Conservation (phyloP, 2,888 invertebrate species). For the Gryllus longicercus region DNA sequence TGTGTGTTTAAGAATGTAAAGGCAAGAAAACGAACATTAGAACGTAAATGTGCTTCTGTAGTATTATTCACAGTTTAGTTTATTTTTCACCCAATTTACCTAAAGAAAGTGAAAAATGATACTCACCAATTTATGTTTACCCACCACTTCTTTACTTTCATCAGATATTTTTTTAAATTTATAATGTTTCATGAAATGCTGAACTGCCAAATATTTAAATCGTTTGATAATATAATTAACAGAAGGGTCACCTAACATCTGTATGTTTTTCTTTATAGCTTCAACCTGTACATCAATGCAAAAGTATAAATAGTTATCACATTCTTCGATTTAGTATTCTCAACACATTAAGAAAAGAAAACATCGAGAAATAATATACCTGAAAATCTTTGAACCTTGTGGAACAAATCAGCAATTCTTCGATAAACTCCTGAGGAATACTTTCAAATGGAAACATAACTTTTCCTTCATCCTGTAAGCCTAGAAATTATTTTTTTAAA, state of each 20-base stretch:
- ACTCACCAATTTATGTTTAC: constrained; percentile 29
- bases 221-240: constrained; percentile 45
- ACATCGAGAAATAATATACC: constrained; percentile 35
- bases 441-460: constrained; percentile 57
- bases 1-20: too few relatives aligned
- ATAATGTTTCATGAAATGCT: constrained; percentile 59
- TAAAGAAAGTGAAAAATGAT: too few relatives aligned
- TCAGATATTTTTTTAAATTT: constrained; percentile 53
- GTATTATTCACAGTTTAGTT: too few relatives aligned
- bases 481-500: background rate
- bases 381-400: constrained; percentile 65
- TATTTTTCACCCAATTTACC: too few relatives aligned
- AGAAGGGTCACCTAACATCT: background rate
- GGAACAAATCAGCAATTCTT: constrained; percentile 62
- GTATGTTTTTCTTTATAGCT: constrained; percentile 29
- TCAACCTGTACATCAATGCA: background rate
- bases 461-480: constrained; percentile 24
- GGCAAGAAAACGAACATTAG: too few relatives aligned
- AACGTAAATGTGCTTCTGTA: too few relatives aligned
- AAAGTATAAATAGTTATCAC: background rate
- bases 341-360: background rate
- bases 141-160: constrained; percentile 44
- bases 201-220: constrained; percentile 53
- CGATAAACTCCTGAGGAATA: constrained; percentile 62
- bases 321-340: constrained; percentile 22